A percentile compares a stretch with the other conserved stretches of the same genome.
These are phyloP conservation scores for Caenorhabditis imperialis DNA, from an alignment of 2,888 invertebrate species.

Conservation along the genomic window DNA sequence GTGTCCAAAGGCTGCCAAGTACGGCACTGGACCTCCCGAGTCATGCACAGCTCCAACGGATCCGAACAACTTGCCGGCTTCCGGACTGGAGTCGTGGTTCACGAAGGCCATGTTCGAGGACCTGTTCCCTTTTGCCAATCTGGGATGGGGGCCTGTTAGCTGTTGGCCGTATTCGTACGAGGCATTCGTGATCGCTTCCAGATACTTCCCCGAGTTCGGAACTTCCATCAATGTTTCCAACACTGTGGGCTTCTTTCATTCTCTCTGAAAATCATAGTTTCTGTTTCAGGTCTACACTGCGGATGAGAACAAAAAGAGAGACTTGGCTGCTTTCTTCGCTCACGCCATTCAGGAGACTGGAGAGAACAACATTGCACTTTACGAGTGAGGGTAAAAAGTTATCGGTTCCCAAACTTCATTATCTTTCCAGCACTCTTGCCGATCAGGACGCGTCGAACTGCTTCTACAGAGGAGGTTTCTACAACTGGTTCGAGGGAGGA, in stretches of 20 bases:
- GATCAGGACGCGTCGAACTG: slow-evolving; percentile 67
- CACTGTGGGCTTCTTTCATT: slow-evolving; percentile 54
- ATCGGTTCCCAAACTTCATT: background rate
- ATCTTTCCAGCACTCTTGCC: slow-evolving; percentile 23
- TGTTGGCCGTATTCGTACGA: slow-evolving; percentile 75
- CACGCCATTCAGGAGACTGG: slow-evolving; percentile 75
- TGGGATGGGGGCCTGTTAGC: slow-evolving; percentile 71
- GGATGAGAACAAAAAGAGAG: slow-evolving; percentile 66
- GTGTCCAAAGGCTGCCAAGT: slow-evolving; percentile 59
- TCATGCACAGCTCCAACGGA: slow-evolving; percentile 63
- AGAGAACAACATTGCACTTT: slow-evolving; percentile 71
- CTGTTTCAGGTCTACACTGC: slow-evolving; percentile 58
- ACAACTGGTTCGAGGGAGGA: slow-evolving; percentile 76
- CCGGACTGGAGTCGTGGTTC: slow-evolving; percentile 69
- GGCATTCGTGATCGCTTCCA: slow-evolving; percentile 70
- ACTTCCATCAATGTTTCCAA: slow-evolving; percentile 62
- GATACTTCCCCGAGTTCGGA: slow-evolving; percentile 74
- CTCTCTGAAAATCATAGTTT: background rate
- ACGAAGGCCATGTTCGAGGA: slow-evolving; percentile 71
- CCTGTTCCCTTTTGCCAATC: slow-evolving; percentile 72
- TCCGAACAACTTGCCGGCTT: slow-evolving; percentile 66
- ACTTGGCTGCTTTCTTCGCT: slow-evolving; percentile 73
- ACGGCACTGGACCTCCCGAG: slow-evolving; percentile 62
- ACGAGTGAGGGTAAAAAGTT: too few relatives aligned
- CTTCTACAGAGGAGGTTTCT: slow-evolving; percentile 76